Conservation (phyloP, 2,888 invertebrate genomes). For the Celastrina argiolus region DNA sequence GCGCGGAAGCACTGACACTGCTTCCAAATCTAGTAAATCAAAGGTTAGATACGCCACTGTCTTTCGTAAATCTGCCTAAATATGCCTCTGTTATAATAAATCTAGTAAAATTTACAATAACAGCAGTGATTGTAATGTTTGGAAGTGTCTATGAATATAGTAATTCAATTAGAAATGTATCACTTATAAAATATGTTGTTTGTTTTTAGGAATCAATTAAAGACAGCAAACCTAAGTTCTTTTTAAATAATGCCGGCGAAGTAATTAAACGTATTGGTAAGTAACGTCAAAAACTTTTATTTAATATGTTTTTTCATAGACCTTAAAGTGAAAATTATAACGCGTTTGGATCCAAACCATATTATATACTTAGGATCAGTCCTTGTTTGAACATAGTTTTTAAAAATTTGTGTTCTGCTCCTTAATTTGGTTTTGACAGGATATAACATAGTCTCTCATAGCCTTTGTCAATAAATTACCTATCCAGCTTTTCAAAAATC, state of each 20-base stretch:
- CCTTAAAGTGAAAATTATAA: too few relatives aligned
- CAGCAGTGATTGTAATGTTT: neutral
- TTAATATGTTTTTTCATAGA: too few relatives aligned
- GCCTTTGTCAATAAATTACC: too few relatives aligned
- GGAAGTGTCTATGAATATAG: neutral
- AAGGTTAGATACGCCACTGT: conserved; percentile 47
- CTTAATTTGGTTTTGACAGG: too few relatives aligned
- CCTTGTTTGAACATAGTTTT: too few relatives aligned
- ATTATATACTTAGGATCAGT: too few relatives aligned
- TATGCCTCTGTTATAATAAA: too few relatives aligned
- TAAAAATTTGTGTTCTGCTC: too few relatives aligned
- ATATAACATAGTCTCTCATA: too few relatives aligned
- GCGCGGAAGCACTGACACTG: conserved; percentile 75
- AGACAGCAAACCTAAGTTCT: conserved; percentile 69
- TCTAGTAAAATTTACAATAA: too few relatives aligned
- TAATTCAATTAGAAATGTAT: neutral
- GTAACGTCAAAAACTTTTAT: conserved; percentile 25
- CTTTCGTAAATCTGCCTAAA: neutral
- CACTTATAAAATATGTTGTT: neutral
- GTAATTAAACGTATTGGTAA: conserved; percentile 70
- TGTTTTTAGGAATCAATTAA: conserved; percentile 63
- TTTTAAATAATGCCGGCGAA: conserved; percentile 73
- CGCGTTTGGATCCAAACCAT: too few relatives aligned
- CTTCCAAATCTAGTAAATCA: conserved; percentile 75
- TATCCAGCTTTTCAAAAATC: too few relatives aligned